phyloP scores from a whole-genome alignment of 2,113 vertebrate genomes.

The Cynocephalus volans region DNA sequence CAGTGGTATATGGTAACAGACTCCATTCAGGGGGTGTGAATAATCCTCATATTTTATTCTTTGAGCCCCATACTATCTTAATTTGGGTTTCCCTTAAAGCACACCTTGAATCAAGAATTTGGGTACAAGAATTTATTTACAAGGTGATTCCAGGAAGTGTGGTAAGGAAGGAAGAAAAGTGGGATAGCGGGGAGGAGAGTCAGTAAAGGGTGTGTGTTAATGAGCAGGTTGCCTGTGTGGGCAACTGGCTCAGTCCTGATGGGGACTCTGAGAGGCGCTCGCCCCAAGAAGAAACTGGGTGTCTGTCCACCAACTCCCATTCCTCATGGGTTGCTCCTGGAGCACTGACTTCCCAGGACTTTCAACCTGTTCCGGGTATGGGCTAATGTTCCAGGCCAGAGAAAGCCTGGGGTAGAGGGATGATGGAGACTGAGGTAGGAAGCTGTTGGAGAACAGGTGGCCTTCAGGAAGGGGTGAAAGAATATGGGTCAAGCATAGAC shows the following conservation, averaged over 20 bases:
- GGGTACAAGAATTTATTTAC: not conserved
- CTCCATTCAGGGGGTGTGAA: not conserved
- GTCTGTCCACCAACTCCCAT: not conserved
- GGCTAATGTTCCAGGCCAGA: not conserved
- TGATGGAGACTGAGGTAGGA: not conserved
- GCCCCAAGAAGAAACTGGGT: not conserved
- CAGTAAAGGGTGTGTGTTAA: not conserved
- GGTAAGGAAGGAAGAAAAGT: not conserved
- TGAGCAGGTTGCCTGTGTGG: not conserved
- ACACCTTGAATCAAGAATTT: not conserved
- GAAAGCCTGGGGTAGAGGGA: not conserved
- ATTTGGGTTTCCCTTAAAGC: not conserved
- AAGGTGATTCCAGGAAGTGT: not conserved
- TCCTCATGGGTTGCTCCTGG: not conserved
- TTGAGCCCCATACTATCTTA: not conserved
- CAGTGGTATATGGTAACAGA: not conserved
- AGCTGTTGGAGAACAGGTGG: not conserved
- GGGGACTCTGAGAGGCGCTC: not conserved
- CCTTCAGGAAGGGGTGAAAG: not conserved
- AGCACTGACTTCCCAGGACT: not conserved
- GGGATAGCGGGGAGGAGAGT: not conserved
- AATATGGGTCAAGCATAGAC: not conserved
- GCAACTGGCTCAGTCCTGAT: not conserved
- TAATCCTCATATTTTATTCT: not conserved
- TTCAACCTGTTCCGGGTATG: not conserved